Percentiles rank a stretch among this genome's conserved stretches.
Conservation (phyloP, 1,140 invertebrate genomes). For the Rhizoglyphus robini region DNA sequence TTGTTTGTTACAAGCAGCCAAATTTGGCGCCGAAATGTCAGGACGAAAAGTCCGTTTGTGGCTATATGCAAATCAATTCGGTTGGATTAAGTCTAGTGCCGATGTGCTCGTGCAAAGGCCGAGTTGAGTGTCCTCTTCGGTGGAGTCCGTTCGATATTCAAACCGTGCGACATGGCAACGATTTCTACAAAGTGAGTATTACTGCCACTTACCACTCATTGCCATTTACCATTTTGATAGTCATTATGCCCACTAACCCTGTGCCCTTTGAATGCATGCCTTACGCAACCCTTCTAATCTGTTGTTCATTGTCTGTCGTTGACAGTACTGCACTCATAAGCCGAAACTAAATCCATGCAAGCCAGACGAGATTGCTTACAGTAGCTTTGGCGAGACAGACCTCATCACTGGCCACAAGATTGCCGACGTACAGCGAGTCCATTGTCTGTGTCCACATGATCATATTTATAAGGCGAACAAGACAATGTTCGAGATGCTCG, state of each 20-base stretch:
- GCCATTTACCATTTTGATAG: no score
- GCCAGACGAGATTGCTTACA: conserved; percentile 25
- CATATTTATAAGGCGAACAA: conserved; percentile 27
- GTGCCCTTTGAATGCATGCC: neutral
- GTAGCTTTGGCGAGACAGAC: conserved; percentile 25
- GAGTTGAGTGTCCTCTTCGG: conserved; percentile 27
- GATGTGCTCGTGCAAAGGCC: conserved; percentile 30
- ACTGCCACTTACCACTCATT: no score
- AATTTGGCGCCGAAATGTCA: conserved; percentile 30
- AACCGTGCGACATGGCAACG: conserved; percentile 34
- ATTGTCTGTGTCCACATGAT: conserved; percentile 29
- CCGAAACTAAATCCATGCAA: conserved; percentile 24
- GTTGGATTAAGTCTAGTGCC: conserved; percentile 31
- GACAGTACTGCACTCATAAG: conserved; percentile 28
- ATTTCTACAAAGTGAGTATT: conserved; percentile 35
- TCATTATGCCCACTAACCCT: neutral
- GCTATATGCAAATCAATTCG: conserved; percentile 33
- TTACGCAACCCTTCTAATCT: neutral
- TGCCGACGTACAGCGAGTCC: conserved; percentile 25
- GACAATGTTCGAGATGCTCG: conserved; percentile 27
- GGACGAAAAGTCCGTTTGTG: conserved; percentile 30
- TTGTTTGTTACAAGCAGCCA: no score
- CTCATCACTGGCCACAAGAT: conserved; percentile 26
- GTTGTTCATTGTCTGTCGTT: neutral
- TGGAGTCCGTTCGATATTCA: conserved; percentile 34